phyloP scores from a whole-genome alignment of 1,140 invertebrate genomes.

The Homarus americanus region DNA sequence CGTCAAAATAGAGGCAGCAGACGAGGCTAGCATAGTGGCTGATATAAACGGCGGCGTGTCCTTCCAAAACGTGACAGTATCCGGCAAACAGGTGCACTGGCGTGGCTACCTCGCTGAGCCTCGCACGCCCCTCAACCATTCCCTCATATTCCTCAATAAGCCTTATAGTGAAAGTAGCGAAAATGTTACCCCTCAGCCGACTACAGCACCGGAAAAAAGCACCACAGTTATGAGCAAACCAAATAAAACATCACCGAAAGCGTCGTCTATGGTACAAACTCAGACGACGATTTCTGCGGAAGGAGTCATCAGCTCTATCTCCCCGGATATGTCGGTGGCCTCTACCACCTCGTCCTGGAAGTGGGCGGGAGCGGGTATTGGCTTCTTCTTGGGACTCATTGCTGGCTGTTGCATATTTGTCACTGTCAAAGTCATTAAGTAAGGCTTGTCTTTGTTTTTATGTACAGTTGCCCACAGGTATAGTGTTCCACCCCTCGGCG shows the following conservation, averaged over 20 bases:
- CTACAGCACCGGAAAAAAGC: not conserved
- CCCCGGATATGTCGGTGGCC: not conserved
- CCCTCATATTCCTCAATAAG: constrained; percentile 42
- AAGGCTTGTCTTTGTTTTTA: not conserved
- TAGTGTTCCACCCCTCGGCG: too few relatives aligned
- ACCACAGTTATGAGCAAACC: not conserved
- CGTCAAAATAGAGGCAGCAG: constrained; percentile 18
- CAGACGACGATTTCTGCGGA: not conserved
- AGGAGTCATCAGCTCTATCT: not conserved
- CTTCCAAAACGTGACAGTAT: constrained; percentile 53
- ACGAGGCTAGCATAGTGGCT: constrained; percentile 46
- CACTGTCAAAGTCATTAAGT: constrained; percentile 51
- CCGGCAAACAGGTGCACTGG: constrained; percentile 46
- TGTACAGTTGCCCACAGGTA: too few relatives aligned
- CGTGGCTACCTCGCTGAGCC: constrained; percentile 27
- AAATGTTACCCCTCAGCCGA: not conserved
- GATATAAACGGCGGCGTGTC: constrained; percentile 28
- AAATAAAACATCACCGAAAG: not conserved
- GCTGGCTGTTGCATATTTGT: constrained; percentile 45
- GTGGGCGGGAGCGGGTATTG: constrained; percentile 55
- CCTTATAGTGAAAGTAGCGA: not conserved
- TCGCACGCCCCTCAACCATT: not conserved
- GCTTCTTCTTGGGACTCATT: constrained; percentile 55
- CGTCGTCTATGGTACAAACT: constrained; percentile 1
- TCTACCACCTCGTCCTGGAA: constrained; percentile 45